Evolutionary conservation across 1,140 invertebrate species (phyloP).

Genomic region (Euwallacea fornicatus): DNA sequence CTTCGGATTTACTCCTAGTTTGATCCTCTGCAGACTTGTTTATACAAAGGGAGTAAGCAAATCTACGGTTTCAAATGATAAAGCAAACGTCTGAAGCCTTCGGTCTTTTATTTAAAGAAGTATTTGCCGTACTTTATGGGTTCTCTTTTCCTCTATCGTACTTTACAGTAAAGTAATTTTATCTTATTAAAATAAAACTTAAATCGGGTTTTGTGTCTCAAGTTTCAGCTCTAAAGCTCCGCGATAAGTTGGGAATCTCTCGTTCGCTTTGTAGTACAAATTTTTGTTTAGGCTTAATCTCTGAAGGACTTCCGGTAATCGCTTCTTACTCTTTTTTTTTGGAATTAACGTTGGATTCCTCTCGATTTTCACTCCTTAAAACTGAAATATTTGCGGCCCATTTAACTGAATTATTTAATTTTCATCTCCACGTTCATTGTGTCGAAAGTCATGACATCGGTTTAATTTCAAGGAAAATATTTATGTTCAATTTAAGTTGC

Average conservation of each 20-base stretch:
- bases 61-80: conserved; percentile 26
- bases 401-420: not conserved
- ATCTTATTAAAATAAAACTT: conserved; percentile 26
- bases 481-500: conserved; percentile 31
- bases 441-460: conserved; percentile 1
- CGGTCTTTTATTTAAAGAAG: conserved; percentile 26
- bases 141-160: conserved; percentile 10
- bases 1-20: conserved; percentile 16
- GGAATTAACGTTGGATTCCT: no score
- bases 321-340: no score
- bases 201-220: conserved; percentile 7
- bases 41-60: conserved; percentile 25
- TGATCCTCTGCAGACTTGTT: conserved; percentile 22
- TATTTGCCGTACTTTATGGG: conserved; percentile 24
- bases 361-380: not conserved
- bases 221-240: not conserved
- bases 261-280: not conserved
- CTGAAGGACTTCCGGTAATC: no score
- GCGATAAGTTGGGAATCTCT: not conserved
- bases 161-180: conserved; percentile 27
- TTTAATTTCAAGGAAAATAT: conserved; percentile 34
- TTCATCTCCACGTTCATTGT: not conserved
- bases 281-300: no score
- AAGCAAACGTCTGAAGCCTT: conserved; percentile 18
- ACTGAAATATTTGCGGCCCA: conserved; percentile 8